These are phyloP conservation scores for Drosophila limbata DNA, from an alignment of 2,888 invertebrate genomes.

Conservation along the genomic window DNA sequence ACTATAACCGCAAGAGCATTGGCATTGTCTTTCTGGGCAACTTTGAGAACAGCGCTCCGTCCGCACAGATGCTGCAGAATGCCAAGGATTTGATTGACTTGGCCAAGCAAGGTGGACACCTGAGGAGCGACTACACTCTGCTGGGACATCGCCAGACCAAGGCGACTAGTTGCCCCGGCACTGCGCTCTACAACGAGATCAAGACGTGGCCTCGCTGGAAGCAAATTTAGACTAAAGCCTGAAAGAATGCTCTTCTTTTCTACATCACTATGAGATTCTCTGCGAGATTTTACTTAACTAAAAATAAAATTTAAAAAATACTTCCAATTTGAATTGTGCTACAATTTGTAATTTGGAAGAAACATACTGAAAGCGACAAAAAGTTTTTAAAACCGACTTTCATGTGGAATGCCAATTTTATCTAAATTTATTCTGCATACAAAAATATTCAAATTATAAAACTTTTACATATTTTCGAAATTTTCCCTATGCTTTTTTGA, in stretches of 20 bases:
- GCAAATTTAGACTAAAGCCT: constrained; percentile 23
- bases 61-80: constrained; percentile 87
- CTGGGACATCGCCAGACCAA: constrained; percentile 89
- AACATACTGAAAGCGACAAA: neutral
- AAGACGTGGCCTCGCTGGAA: constrained; percentile 88
- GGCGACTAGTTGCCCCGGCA: constrained; percentile 89
- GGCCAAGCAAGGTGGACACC: constrained; percentile 87
- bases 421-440: no score
- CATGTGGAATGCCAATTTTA: no score
- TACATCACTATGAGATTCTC: neutral
- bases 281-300: neutral
- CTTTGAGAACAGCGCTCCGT: constrained; percentile 86
- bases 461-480: no score
- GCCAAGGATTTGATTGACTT: constrained; percentile 87
- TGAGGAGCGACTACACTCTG: constrained; percentile 87
- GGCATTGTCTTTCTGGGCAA: constrained; percentile 90
- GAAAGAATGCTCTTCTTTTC: neutral
- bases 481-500: no score
- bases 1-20: constrained; percentile 89
- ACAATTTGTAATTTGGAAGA: neutral
- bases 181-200: constrained; percentile 87
- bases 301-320: constrained; percentile 1
- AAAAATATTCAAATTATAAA: no score
- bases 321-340: no score
- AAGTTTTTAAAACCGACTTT: no score